These are phyloP conservation scores for Astropecten irregularis DNA, from an alignment of 53 echinoderm and acorn worm genomes.

Conservation along the genomic window DNA sequence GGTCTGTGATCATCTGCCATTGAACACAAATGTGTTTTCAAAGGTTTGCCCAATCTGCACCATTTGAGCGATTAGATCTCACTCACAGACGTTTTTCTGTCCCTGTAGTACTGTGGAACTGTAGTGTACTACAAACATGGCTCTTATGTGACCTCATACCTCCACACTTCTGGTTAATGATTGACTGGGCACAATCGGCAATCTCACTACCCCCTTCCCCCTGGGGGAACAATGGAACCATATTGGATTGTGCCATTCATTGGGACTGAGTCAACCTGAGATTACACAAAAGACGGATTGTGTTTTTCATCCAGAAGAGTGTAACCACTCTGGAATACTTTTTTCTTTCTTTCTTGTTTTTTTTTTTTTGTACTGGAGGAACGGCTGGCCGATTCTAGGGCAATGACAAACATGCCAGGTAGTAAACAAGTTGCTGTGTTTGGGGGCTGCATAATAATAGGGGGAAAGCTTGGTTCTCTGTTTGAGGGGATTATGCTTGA, in stretches of 20 bases:
- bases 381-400: neutral
- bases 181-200: neutral
- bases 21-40: too few species aligned
- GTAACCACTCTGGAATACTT: neutral
- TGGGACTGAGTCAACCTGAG: constrained; percentile 28
- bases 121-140: too few species aligned
- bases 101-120: too few species aligned
- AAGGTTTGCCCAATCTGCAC: too few species aligned
- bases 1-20: too few species aligned
- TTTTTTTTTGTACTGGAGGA: too few species aligned
- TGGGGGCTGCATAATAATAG: neutral
- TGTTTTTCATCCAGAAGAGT: neutral
- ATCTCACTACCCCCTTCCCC: neutral
- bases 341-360: too few species aligned
- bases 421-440: neutral
- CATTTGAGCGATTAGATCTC: too few species aligned
- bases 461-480: too few species aligned
- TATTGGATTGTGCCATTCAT: neutral
- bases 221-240: neutral
- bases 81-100: too few species aligned
- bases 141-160: too few species aligned
- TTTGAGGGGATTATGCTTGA: neutral
- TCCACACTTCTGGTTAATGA: constrained; percentile 14
- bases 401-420: constrained; percentile 1
- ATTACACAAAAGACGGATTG: neutral